Conservation (phyloP, 2,113 vertebrate genomes). For the Echinops telfairi region DNA sequence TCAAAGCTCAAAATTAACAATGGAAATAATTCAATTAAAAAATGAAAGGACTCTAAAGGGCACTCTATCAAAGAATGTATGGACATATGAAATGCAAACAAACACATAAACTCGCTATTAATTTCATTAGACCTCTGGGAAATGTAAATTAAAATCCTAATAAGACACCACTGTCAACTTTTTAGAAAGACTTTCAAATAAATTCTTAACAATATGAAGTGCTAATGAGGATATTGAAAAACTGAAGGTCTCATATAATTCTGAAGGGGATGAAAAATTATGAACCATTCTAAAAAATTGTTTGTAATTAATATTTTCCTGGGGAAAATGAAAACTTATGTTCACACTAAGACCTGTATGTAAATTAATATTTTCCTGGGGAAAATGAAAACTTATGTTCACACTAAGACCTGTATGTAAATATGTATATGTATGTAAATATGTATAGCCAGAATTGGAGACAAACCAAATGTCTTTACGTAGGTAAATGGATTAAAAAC, state of each 20-base stretch:
- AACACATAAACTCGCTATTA: neutral
- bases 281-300: neutral
- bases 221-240: neutral
- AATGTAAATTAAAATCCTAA: conserved; percentile 17
- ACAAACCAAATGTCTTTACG: too few species aligned
- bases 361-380: neutral
- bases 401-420: too few species aligned
- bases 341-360: too few species aligned
- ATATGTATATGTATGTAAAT: too few species aligned
- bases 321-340: conserved; percentile 1
- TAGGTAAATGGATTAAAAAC: too few species aligned
- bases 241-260: neutral
- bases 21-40: neutral
- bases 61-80: neutral
- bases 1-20: conserved; percentile 16
- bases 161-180: neutral
- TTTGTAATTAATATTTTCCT: neutral
- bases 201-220: neutral
- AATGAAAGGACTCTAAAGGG: neutral
- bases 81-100: neutral
- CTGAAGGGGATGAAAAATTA: neutral
- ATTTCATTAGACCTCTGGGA: neutral
- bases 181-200: conserved; percentile 3
- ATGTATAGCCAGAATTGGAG: too few species aligned
- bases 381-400: neutral